phyloP scores from a whole-genome alignment of 2,113 vertebrate genomes.

The Anhinga anhinga region DNA sequence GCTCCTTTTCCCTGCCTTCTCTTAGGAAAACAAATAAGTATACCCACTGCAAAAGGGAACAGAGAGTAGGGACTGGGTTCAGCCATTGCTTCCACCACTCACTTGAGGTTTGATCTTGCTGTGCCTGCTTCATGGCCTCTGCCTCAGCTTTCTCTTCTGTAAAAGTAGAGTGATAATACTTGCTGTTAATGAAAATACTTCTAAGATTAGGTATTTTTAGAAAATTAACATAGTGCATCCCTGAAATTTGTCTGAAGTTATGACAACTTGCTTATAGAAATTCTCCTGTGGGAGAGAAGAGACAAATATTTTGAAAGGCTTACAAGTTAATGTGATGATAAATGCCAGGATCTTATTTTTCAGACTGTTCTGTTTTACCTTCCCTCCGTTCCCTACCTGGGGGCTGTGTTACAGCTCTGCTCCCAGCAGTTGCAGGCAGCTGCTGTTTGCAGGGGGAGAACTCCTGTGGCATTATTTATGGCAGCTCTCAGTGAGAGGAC shows the following conservation, averaged over 20 bases:
- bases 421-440: slow-evolving; percentile 45
- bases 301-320: slow-evolving; percentile 42
- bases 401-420: background rate
- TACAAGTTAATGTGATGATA: background rate
- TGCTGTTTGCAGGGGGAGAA: slow-evolving; percentile 47
- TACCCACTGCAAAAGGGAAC: background rate
- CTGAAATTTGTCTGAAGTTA: slow-evolving; percentile 2
- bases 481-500: slow-evolving; percentile 53
- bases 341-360: slow-evolving; percentile 45
- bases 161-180: background rate
- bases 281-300: background rate
- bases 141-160: background rate
- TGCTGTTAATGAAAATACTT: background rate
- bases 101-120: background rate
- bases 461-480: slow-evolving; percentile 69
- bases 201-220: background rate
- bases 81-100: background rate
- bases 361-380: slow-evolving; percentile 23
- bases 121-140: background rate
- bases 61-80: background rate
- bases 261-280: background rate
- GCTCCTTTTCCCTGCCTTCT: background rate
- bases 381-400: slow-evolving; percentile 18
- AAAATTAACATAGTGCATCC: background rate
- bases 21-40: background rate